Evolutionary conservation across 2,113 vertebrate genomes (phyloP).

Genomic region (Microcebus ravelobensis): DNA sequence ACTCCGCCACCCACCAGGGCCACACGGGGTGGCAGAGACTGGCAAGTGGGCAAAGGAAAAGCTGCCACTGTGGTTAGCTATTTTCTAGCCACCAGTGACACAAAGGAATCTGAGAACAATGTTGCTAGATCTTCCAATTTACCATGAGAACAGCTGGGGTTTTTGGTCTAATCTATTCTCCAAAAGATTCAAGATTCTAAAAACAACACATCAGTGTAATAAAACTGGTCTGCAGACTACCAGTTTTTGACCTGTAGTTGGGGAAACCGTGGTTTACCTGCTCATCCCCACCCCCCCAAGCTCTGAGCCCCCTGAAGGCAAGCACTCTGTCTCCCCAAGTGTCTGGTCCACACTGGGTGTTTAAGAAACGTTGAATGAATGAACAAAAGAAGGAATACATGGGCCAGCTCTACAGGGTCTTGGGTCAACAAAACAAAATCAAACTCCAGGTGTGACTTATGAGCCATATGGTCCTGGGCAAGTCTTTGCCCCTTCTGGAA

Average conservation of each 20-base stretch:
- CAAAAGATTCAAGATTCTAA: background rate
- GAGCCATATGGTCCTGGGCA: background rate
- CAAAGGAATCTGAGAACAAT: background rate
- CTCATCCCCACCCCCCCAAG: background rate
- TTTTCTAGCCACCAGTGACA: background rate
- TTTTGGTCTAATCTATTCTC: background rate
- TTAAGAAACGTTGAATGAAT: background rate
- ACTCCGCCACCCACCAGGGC: too few species aligned
- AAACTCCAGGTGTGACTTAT: background rate
- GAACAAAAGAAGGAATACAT: background rate
- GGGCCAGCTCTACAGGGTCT: background rate
- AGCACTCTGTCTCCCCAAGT: background rate
- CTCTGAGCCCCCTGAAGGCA: background rate
- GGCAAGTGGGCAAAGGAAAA: background rate
- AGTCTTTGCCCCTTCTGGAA: background rate
- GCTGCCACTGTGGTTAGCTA: accelerated
- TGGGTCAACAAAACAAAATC: background rate
- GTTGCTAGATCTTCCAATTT: background rate
- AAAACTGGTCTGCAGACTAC: background rate
- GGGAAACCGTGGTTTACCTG: background rate
- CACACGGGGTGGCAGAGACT: background rate
- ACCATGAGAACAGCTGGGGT: background rate
- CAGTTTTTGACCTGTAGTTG: background rate
- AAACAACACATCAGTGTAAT: background rate
- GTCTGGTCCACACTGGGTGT: background rate